Base-by-base conservation (phyloP, 2,888 invertebrate genomes). In the Cheilosia grossa region DNA sequence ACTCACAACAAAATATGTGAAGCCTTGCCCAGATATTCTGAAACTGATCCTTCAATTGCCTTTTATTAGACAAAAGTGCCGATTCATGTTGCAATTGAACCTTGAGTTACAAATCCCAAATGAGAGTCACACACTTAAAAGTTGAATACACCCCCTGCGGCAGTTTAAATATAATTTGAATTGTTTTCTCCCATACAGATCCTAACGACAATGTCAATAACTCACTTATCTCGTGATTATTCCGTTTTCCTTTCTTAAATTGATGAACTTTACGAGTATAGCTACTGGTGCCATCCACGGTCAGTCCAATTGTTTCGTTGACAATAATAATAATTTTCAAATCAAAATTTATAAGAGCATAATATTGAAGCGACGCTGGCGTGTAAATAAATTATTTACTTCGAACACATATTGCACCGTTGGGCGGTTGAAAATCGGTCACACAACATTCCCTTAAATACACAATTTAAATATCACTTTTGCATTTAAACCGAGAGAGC, bases 221-320 rank as follows among this genome's bases (percentile, higher is more conserved):
- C 79, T 64, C 58, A 66, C 59, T 70, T 70, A 53, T 74, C 74
- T 74, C 66, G 49, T 53, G 44, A 80, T 66, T 69, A 66, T 70
- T 74, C 59, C 59, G 69, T 73, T 78, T 70, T 49, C 40, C 63
- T 58, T 64, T 64, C 54, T 44, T 73, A 79, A 79, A 74, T 79
- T 74, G 73, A 70, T 49, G 58, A 74, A 73, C 47, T 73, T 69
- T 49, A 53, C 61, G 61, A 27, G 27, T 15, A 5, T 2, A 21
- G n/a, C n/a, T n/a, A n/a, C n/a, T n/a, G n/a, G n/a, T n/a, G n/a
- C 59, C 79, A 74, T 54, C 74, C 80, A 80, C 83, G 83, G 83
- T 83, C 83, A 83, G 80, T 74, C 69, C 83, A 80, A 80, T 83
- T 80, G 80, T 80, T 80, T 80, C 64, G 66, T 61, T 64, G 64